Evolutionary conservation across 2,113 vertebrate species (phyloP), one percentile per base, ranked within the genome.

Genomic region (Cavia aperea): DNA sequence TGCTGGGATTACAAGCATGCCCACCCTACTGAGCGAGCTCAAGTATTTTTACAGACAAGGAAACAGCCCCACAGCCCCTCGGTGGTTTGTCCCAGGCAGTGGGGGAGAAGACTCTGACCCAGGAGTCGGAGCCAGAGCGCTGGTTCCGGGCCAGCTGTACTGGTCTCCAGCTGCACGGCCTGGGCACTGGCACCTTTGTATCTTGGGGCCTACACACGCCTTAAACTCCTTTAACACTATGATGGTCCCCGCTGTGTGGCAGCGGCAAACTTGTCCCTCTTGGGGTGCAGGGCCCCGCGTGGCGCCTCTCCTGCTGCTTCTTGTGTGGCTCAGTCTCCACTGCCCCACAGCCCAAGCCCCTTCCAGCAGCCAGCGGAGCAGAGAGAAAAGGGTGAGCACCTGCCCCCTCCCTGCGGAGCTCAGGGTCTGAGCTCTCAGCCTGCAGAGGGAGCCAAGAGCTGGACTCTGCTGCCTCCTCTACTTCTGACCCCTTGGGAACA

Each of bases 21-120:
- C 73, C 46, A 51, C 26, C 46, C 1, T 0, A 26, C 26, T 39
- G 39, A 39, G 39, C 39, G 46, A 51, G 46, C 46, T 77, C 73
- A 77, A 31, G 29, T 51, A 51, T 8, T 77, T 92, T 81, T 70
- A 72, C 39, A 81, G 75, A 90, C n/a, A 89, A 95, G 68, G 66
- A 54, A 54, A 46, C n/a, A 86, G 70, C 39, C 56, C 39, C 36
- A 21, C 29, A 3, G 72, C 51, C 7, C 51, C 43, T 46, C 2
- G 2, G 51, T 18, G 66, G 46, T 82, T n/a, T 79, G 77, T 77
- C 51, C 21, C 4, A 31, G 72, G 66, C n/a, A 58, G 31, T 46
- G 36, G 4, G 51, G 33, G 33, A 86, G 73, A 56, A 81, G 60
- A 66, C 24, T 36, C 51, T 43, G 23, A 56, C 84, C 72, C 12